phyloP scores from a whole-genome alignment of 2,888 invertebrate species.

The Volucella zonaria region DNA sequence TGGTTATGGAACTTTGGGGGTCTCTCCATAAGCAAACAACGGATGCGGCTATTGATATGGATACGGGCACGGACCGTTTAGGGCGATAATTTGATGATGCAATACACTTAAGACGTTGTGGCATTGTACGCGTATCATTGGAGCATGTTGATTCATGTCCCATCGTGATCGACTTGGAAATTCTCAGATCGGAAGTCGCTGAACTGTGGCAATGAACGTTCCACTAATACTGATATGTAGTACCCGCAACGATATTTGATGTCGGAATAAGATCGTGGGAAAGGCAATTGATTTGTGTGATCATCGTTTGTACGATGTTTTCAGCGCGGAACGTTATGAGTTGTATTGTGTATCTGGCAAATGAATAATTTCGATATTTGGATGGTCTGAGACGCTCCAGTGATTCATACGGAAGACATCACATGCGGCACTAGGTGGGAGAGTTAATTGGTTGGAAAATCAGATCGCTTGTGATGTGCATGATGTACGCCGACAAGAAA shows the following conservation, averaged over 20 bases:
- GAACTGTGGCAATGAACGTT: constrained; percentile 36
- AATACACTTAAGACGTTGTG: neutral
- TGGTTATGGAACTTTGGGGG: neutral
- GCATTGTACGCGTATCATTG: constrained; percentile 1
- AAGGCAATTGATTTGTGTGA: constrained; percentile 40
- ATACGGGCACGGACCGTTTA: constrained; percentile 7
- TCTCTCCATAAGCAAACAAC: constrained; percentile 3
- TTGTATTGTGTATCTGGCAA: constrained; percentile 3
- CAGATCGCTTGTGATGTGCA: constrained; percentile 13
- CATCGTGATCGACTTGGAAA: constrained; percentile 58
- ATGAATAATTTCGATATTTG: constrained; percentile 26
- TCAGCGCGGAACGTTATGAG: neutral
- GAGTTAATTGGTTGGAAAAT: constrained; percentile 32
- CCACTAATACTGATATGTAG: constrained; percentile 13
- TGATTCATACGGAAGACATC: neutral
- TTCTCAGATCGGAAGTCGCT: constrained; percentile 58
- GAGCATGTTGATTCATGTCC: constrained; percentile 61
- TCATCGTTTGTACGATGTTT: neutral
- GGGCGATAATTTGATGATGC: constrained; percentile 33
- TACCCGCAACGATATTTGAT: neutral
- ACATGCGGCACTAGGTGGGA: neutral
- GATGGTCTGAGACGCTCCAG: neutral
- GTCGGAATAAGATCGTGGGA: constrained; percentile 61
- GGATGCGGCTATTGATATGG: no score
- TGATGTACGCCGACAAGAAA: constrained; percentile 28